Conservation (phyloP, 2,888 invertebrate genomes). For the Abrostola triplasia region DNA sequence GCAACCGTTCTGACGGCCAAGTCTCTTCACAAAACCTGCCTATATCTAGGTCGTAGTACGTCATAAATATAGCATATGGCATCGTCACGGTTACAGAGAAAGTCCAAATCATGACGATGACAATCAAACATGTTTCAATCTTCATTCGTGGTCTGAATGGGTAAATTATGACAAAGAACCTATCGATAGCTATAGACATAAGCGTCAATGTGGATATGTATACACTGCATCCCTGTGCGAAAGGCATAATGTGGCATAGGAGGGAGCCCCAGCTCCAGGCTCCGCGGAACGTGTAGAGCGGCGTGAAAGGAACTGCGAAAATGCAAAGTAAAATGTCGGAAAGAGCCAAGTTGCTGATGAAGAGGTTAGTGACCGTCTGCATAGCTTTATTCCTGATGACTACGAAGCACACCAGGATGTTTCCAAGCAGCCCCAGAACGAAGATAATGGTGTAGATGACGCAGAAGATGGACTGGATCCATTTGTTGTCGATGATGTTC, state of each 20-base stretch:
- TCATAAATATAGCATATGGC: slow-evolving; percentile 96
- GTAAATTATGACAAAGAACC: slow-evolving; percentile 98
- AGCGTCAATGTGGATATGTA: slow-evolving; percentile 99
- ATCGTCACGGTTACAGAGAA: slow-evolving; percentile 95
- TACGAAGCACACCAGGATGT: slow-evolving; percentile 97
- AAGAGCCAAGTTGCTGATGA: slow-evolving; percentile 98
- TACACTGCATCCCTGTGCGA: slow-evolving; percentile 98
- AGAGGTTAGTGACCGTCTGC: slow-evolving; percentile 99
- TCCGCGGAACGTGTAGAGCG: slow-evolving; percentile 96
- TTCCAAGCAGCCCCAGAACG: slow-evolving; percentile 95
- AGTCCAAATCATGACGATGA: slow-evolving; percentile 97
- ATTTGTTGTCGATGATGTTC: slow-evolving; percentile 90
- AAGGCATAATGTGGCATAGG: slow-evolving; percentile 97
- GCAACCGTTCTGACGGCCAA: slow-evolving; percentile 95
- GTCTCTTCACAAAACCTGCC: slow-evolving; percentile 93
- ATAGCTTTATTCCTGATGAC: slow-evolving; percentile 97
- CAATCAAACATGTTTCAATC: slow-evolving; percentile 93
- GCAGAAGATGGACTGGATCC: slow-evolving; percentile 92
- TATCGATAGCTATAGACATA: slow-evolving; percentile 98
- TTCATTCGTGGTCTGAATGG: slow-evolving; percentile 98
- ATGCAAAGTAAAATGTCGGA: slow-evolving; percentile 98
- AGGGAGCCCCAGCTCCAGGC: slow-evolving; percentile 97
- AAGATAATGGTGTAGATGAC: slow-evolving; percentile 95
- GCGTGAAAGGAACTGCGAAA: slow-evolving; percentile 98
- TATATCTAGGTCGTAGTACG: slow-evolving; percentile 84